Conservation (phyloP, 2,888 invertebrate species). For the Perizoma affinitatum region DNA sequence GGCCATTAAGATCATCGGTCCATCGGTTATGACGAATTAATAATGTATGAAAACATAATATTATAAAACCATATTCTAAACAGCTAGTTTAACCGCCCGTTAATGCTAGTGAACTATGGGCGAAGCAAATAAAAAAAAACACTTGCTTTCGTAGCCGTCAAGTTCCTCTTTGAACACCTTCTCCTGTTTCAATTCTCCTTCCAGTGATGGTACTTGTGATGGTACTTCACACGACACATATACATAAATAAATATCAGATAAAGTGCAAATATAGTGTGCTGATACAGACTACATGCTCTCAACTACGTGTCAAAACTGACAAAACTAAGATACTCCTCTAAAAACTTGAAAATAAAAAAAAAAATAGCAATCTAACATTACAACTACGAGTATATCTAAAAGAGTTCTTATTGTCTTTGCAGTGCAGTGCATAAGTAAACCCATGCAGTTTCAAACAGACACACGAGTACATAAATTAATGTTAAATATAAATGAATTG, state of each 20-base stretch:
- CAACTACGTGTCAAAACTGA: background rate
- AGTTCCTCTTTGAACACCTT: conserved; percentile 58
- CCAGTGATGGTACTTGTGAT: conserved; percentile 60
- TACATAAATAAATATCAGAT: conserved; percentile 35
- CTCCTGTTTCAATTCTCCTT: conserved; percentile 51
- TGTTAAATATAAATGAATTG: conserved; percentile 10
- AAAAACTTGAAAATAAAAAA: too few relatives aligned
- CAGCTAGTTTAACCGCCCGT: too few relatives aligned
- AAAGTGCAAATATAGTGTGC: conserved; percentile 27
- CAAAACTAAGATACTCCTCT: background rate
- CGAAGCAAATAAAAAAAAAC: conserved; percentile 44
- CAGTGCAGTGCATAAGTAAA: background rate
- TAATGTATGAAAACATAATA: too few relatives aligned
- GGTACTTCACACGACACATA: conserved; percentile 31
- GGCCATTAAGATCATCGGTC: too few relatives aligned
- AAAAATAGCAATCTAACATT: too few relatives aligned
- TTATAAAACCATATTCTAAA: too few relatives aligned
- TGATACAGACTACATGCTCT: background rate
- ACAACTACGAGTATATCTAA: too few relatives aligned
- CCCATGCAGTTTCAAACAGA: background rate
- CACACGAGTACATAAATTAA: background rate
- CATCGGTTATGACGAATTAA: too few relatives aligned
- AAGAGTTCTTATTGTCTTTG: too few relatives aligned
- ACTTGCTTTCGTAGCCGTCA: conserved; percentile 78
- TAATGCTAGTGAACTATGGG: conserved; percentile 17